Evolutionary conservation across 2,113 vertebrate species (phyloP).

Genomic region (Conger conger): DNA sequence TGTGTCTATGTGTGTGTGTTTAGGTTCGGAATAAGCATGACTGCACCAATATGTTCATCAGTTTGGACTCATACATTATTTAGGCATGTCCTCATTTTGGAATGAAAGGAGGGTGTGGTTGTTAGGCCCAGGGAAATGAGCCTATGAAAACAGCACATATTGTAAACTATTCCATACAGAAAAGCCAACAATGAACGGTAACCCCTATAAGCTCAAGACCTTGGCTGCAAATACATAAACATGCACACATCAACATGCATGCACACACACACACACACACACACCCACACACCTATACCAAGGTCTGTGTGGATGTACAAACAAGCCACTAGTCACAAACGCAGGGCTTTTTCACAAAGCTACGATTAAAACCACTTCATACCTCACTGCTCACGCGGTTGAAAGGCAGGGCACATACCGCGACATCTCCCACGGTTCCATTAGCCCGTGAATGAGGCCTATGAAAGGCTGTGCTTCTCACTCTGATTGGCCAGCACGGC

Average conservation of each 20-base stretch:
- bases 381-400: not conserved
- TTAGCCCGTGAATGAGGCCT: not conserved
- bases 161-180: too few relatives aligned
- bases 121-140: not conserved
- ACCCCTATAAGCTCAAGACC: not conserved
- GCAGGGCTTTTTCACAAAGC: too few relatives aligned
- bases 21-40: conserved; percentile 7
- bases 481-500: not conserved
- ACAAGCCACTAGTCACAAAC: not conserved
- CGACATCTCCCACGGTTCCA: not conserved
- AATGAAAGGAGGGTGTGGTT: not conserved
- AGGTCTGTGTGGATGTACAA: not conserved
- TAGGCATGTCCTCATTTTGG: not conserved
- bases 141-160: not conserved
- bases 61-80: conserved; percentile 20
- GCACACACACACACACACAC: not conserved
- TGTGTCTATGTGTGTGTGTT: not conserved
- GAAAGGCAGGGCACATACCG: not conserved
- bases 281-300: not conserved
- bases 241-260: not conserved
- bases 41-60: not conserved
- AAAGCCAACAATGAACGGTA: not conserved
- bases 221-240: not conserved
- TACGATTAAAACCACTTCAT: too few relatives aligned
- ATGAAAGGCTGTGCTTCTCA: not conserved